A percentile compares a stretch with the other conserved stretches of the same genome.
Conservation (phyloP, 2,797 vertebrate species). For the Enteromius paludinosus region DNA sequence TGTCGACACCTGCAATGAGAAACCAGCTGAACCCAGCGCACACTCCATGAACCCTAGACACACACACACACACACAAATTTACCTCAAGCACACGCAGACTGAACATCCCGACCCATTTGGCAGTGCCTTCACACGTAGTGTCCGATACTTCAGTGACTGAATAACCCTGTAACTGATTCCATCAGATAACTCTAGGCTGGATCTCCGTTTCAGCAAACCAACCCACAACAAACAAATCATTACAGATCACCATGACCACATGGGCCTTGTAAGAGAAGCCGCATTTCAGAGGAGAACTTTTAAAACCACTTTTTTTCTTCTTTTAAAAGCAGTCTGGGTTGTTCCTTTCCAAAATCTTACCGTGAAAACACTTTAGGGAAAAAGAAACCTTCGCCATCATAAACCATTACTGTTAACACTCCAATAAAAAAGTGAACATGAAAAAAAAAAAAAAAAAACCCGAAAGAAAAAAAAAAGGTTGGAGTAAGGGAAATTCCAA, state of each 20-base stretch:
- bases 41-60: slow-evolving; percentile 34
- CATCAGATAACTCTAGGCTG: slow-evolving; percentile 39
- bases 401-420: slow-evolving; percentile 50
- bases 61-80: slow-evolving; percentile 12
- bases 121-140: not conserved
- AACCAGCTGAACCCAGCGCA: slow-evolving; percentile 63
- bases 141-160: slow-evolving; percentile 11
- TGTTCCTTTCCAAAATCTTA: slow-evolving; percentile 27
- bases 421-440: slow-evolving; percentile 30
- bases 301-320: slow-evolving; percentile 7
- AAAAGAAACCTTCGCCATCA: slow-evolving; percentile 26
- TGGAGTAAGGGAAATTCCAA: slow-evolving; percentile 44
- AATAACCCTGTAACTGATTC: slow-evolving; percentile 30
- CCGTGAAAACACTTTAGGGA: slow-evolving; percentile 30
- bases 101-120: slow-evolving; percentile 2
- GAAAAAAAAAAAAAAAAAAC: slow-evolving; percentile 24
- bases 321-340: slow-evolving; percentile 17
- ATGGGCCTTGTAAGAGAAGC: slow-evolving; percentile 6
- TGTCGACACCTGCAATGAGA: slow-evolving; percentile 75
- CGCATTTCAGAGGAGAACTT: slow-evolving; percentile 9
- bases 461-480: slow-evolving; percentile 30
- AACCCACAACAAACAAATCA: slow-evolving; percentile 41
- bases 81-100: not conserved
- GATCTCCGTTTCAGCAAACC: slow-evolving; percentile 27
- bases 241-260: slow-evolving; percentile 38